phyloP scores from a whole-genome alignment of 2,113 vertebrate species.

The Pedionomus torquatus region DNA sequence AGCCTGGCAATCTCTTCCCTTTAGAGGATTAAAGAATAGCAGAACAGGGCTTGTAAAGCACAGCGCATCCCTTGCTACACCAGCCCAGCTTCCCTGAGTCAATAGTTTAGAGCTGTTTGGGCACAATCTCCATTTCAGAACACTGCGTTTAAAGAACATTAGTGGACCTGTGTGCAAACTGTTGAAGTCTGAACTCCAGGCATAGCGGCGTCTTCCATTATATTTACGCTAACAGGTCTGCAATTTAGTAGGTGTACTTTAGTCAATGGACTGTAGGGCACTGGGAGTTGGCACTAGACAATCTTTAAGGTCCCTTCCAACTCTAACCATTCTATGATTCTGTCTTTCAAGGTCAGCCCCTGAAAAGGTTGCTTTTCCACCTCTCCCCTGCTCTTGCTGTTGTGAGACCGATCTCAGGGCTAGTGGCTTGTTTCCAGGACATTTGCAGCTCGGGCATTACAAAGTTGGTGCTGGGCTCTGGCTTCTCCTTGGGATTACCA shows the following conservation, averaged over 20 bases:
- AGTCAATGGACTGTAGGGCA: neutral
- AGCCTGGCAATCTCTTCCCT: neutral
- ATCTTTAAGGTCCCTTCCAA: neutral
- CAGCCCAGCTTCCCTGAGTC: neutral
- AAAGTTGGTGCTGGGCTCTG: neutral
- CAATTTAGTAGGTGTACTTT: neutral
- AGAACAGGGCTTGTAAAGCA: neutral
- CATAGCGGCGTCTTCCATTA: neutral
- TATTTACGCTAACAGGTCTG: neutral
- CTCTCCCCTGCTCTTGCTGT: neutral
- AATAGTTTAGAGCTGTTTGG: neutral
- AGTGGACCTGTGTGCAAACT: neutral
- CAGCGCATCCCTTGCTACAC: neutral
- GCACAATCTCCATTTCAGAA: neutral
- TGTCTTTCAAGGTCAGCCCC: neutral
- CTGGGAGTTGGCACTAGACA: neutral
- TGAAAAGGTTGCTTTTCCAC: neutral
- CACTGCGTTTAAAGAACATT: neutral
- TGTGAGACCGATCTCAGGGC: accelerated
- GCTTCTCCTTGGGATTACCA: neutral
- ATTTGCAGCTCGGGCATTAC: neutral
- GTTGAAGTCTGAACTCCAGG: neutral
- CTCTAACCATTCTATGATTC: neutral
- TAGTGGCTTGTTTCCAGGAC: neutral
- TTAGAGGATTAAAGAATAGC: neutral